A percentile compares a stretch with the other conserved stretches of the same genome.
Evolutionary conservation across 2,113 vertebrate genomes (phyloP).

Genomic region (Phoxinus phoxinus): DNA sequence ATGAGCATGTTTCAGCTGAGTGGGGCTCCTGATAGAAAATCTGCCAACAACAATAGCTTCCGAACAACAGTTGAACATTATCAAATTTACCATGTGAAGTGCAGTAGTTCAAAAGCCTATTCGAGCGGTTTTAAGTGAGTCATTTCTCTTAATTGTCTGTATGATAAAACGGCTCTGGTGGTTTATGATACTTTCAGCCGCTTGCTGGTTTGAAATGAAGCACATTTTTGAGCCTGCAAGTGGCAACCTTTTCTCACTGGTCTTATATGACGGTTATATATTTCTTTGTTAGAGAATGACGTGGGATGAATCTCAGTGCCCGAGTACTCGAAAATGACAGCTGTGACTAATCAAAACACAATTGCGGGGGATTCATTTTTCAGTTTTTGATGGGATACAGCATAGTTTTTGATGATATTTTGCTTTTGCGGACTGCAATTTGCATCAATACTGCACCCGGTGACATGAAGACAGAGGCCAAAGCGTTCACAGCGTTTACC

Average conservation of each 20-base stretch:
- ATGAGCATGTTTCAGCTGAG: neutral
- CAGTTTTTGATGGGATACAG: neutral
- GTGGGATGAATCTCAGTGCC: neutral
- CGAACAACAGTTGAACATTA: neutral
- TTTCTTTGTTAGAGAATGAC: slow-evolving; percentile 2
- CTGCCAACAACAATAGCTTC: slow-evolving; percentile 8
- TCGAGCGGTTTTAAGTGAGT: neutral
- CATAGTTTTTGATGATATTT: neutral
- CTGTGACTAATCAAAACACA: neutral
- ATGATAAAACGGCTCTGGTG: neutral
- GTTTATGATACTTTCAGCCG: neutral
- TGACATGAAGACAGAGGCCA: no score
- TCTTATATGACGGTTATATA: neutral
- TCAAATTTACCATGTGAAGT: slow-evolving; percentile 2
- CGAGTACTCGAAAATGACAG: neutral
- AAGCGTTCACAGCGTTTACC: no score
- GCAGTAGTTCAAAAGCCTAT: slow-evolving; percentile 9
- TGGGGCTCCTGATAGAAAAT: neutral
- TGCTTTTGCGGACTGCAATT: neutral
- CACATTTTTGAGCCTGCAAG: neutral
- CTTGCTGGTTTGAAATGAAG: slow-evolving; percentile 8
- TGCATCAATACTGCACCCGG: neutral
- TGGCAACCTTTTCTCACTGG: neutral
- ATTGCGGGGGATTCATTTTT: neutral
- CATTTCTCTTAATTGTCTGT: slow-evolving; percentile 12